Evolutionary conservation across 2,797 vertebrate genomes (phyloP), one percentile per base, ranked within the genome.

Genomic region (Onychomys arenicola): DNA sequence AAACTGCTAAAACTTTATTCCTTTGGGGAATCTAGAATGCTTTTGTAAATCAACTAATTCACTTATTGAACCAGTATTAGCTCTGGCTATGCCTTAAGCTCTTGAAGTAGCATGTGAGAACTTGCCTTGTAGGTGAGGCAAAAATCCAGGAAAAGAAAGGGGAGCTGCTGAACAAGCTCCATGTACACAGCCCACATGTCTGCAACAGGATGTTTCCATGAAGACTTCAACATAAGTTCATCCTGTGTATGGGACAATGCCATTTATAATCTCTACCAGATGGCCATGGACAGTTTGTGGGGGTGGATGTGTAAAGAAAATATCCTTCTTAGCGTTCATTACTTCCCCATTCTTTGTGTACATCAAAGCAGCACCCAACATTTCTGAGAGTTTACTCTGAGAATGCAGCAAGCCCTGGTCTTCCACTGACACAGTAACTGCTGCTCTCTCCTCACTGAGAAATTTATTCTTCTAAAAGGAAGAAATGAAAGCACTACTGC

Each of bases 281-380:
- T 59, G 88, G 89, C 81, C 37, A 9, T 0, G 37, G 61, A 23
- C 52, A 57, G 84, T 8, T 23, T 12, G 14, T 1, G 25, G 59
- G 94, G 93, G 90, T n/a, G 57, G 89, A 67, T 9, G 40, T 78
- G 91, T n/a, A 40, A 86, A 90, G 91, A n/a, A 92, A 95, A 92
- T 85, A 81, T 85, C 91, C 65, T 92, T 75, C 94, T 76, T n/a
- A 0, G 3, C 2, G 16, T 57, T 17, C 34, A 0, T 2, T 34
- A 23, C 55, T 27, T 34, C 5, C 19, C 2, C 59, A 1, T 10
- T 40, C 29, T 13, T 9, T 37, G 5, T 1, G 0, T 1, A 23
- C 87, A 34, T 27, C 29, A 8, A 1, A 73, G 34, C 12, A 5
- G 16, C 91, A 67, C 9, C 0, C 67, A 40, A 34, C 6, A 4